Conservation (phyloP, 1,140 invertebrate species). For the Hermetia illucens region DNA sequence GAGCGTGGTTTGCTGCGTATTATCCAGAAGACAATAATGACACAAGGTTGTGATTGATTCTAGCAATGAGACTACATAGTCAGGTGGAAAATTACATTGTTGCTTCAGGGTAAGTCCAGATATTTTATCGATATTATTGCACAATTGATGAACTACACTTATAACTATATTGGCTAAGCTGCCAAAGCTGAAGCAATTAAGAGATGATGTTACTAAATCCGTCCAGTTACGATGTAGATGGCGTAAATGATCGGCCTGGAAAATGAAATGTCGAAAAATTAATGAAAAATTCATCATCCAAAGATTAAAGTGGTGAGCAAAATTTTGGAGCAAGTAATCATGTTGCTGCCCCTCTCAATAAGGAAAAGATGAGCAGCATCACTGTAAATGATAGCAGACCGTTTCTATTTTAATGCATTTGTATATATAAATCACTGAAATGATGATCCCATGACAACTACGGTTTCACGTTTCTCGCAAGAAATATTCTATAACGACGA, state of each 20-base stretch:
- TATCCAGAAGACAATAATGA: constrained; percentile 75
- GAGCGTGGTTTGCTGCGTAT: constrained; percentile 42
- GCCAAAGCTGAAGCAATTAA: constrained; percentile 53
- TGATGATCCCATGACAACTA: too few relatives aligned
- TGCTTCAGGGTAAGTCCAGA: constrained; percentile 24
- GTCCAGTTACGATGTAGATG: constrained; percentile 70
- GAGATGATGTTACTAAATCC: constrained; percentile 57
- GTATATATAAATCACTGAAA: too few relatives aligned
- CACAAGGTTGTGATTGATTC: constrained; percentile 71
- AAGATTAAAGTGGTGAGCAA: too few relatives aligned
- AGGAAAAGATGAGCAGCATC: too few relatives aligned
- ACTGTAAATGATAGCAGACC: too few relatives aligned
- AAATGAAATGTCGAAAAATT: constrained; percentile 1
- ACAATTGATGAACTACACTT: constrained; percentile 67
- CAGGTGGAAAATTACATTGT: constrained; percentile 40
- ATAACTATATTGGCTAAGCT: constrained; percentile 63
- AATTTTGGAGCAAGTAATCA: too few relatives aligned
- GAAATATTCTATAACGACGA: too few relatives aligned
- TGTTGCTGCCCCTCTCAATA: too few relatives aligned
- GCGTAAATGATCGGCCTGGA: constrained; percentile 40
- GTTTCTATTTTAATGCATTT: too few relatives aligned
- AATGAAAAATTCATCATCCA: too few relatives aligned
- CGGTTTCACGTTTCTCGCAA: too few relatives aligned
- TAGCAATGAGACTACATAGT: constrained; percentile 66
- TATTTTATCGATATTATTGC: constrained; percentile 61